phyloP scores from a whole-genome alignment of 2,888 invertebrate genomes.

The Caenorhabditis sp. region DNA sequence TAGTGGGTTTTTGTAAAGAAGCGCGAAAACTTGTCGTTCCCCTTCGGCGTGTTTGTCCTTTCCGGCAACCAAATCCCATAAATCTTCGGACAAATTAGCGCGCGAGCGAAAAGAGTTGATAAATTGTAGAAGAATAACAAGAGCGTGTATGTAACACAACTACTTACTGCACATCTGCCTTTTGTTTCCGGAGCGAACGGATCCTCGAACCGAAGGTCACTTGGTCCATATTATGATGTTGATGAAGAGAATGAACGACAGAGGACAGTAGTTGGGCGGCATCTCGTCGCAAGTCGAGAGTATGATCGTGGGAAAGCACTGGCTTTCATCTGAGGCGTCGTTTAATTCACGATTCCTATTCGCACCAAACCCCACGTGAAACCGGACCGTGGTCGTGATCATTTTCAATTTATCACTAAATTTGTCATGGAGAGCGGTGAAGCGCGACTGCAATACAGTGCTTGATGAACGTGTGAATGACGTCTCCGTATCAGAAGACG shows the following conservation, averaged over 20 bases:
- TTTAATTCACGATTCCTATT: too few species aligned
- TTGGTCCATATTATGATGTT: conserved; percentile 42
- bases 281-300: neutral
- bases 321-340: too few species aligned
- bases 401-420: too few species aligned
- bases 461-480: neutral
- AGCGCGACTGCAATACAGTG: too few species aligned
- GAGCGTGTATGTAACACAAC: conserved; percentile 24
- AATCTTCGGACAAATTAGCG: conserved; percentile 32
- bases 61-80: conserved; percentile 29
- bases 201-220: conserved; percentile 40
- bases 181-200: conserved; percentile 16
- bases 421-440: too few species aligned
- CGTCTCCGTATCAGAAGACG: conserved; percentile 1
- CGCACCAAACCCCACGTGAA: too few species aligned
- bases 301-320: neutral
- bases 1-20: conserved; percentile 34
- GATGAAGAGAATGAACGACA: conserved; percentile 18
- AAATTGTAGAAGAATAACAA: conserved; percentile 24
- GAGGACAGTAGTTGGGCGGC: conserved; percentile 8
- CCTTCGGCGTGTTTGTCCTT: neutral
- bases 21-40: conserved; percentile 4
- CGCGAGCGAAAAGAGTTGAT: conserved; percentile 4
- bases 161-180: conserved; percentile 49
- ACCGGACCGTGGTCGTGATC: too few species aligned